phyloP scores from a whole-genome alignment of 2,113 vertebrate genomes.

The Istiophorus platypterus region DNA sequence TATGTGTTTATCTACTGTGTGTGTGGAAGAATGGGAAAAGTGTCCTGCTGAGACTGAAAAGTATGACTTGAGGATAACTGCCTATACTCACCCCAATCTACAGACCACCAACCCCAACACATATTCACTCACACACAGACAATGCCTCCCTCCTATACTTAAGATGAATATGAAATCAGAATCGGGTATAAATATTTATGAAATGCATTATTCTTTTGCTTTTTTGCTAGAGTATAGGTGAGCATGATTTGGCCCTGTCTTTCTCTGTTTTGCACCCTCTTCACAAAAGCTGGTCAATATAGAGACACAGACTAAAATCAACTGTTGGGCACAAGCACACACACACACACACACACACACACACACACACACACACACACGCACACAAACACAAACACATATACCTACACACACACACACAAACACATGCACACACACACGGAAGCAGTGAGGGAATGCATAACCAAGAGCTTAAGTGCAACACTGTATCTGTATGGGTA shows the following conservation, averaged over 20 bases:
- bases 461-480: constrained; percentile 39
- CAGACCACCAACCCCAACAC: constrained; percentile 17
- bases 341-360: constrained; percentile 27
- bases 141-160: constrained; percentile 23
- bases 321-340: constrained; percentile 13
- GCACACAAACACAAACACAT: neutral
- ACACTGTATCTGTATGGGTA: constrained; percentile 40
- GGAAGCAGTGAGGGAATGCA: constrained; percentile 34
- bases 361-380: constrained; percentile 25
- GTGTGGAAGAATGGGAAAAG: constrained; percentile 20
- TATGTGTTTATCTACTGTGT: neutral
- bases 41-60: constrained; percentile 63
- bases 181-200: constrained; percentile 81
- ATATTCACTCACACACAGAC: constrained; percentile 12
- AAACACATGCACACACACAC: constrained; percentile 15
- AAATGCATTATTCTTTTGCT: constrained; percentile 74
- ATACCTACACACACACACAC: constrained; percentile 51
- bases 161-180: constrained; percentile 75
- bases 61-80: constrained; percentile 35
- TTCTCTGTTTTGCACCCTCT: constrained; percentile 54
- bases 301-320: constrained; percentile 29
- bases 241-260: constrained; percentile 65
- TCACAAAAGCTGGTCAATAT: constrained; percentile 56
- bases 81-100: constrained; percentile 29
- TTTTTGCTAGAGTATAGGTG: constrained; percentile 62